Evolutionary conservation across 2,113 vertebrate genomes (phyloP), one percentile per base, ranked within the genome.

Genomic region (Tautogolabrus adspersus): DNA sequence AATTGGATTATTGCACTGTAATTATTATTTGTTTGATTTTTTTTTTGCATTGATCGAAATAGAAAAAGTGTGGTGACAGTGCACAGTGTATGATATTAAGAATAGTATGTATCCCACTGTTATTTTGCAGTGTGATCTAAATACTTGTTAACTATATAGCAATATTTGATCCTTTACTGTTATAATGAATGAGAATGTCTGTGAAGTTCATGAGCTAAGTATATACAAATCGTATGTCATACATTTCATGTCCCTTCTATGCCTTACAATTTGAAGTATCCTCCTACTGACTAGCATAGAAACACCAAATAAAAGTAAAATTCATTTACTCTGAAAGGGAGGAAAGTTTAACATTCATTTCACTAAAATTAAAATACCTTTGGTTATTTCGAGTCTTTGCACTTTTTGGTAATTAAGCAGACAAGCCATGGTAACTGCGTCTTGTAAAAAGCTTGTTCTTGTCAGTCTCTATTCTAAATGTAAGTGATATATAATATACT

Each of bases 1-100:
- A 57, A 84, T 34, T n/a, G 56, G 52, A 70, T 86, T 92, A 93
- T 92, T 91, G 88, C 89, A 91, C 85, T 71, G 81, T 34, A 67
- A 78, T 81, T 73, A 79, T 64, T 66, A 85, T 79, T 63, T 49
- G 56, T 79, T 65, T 74, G 52, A 79, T 69, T 81, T 67, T 54
- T 58, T 83, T 47, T 56, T 34, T 1, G 37, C 26, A 75, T 60
- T 74, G 23, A 58, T 72, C 73, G 66, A 51, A 83, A 72, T 61
- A 12, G 21, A 65, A 66, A 63, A 68, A 59, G 40, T 72, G 66
- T 55, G 54, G 30, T 81, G 60, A 81, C 76, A 38, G 44, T 71
- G 56, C 18, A 63, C 62, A 40, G 30, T 83, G 61, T 51, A 21
- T 79, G 21, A 86, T 76, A 62, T 51, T 46, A 21, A 64, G 26